A percentile compares a stretch with the other conserved stretches of the same genome.
phyloP scores from a whole-genome alignment of 2,888 invertebrate genomes.

The Ptilodon capucinus region DNA sequence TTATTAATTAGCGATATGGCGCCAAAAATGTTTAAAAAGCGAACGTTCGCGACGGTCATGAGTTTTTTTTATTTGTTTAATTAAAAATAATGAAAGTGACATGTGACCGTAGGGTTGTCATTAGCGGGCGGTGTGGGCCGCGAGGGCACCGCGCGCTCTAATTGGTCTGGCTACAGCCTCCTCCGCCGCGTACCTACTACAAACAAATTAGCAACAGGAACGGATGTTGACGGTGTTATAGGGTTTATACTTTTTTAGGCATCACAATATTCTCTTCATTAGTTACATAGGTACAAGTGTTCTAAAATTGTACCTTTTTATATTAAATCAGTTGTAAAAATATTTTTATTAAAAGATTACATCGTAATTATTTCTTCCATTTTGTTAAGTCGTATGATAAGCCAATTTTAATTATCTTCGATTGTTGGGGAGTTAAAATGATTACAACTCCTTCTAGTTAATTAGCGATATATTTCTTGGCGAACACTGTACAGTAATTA shows the following conservation, averaged over 20 bases:
- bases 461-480: too few species aligned
- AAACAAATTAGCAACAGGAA: slow-evolving; percentile 70
- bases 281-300: too few species aligned
- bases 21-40: slow-evolving; percentile 24
- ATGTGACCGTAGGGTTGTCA: slow-evolving; percentile 52
- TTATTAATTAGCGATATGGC: slow-evolving; percentile 32
- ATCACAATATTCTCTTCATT: background rate
- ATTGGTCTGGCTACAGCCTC: slow-evolving; percentile 63
- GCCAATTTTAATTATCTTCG: too few species aligned
- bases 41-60: slow-evolving; percentile 26
- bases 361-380: too few species aligned
- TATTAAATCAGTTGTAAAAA: too few species aligned
- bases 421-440: too few species aligned
- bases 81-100: slow-evolving; percentile 54
- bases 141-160: slow-evolving; percentile 54
- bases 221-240: slow-evolving; percentile 48
- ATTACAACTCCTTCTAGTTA: too few species aligned
- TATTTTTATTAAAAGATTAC: too few species aligned
- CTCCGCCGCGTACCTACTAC: slow-evolving; percentile 50
- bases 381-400: too few species aligned
- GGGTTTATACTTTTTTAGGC: slow-evolving; percentile 42
- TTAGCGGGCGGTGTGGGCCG: slow-evolving; percentile 48
- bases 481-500: too few species aligned
- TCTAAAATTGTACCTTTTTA: background rate
- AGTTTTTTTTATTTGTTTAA: slow-evolving; percentile 43